Conservation (phyloP, 2,888 invertebrate genomes). For the Leucophenga maculata region DNA sequence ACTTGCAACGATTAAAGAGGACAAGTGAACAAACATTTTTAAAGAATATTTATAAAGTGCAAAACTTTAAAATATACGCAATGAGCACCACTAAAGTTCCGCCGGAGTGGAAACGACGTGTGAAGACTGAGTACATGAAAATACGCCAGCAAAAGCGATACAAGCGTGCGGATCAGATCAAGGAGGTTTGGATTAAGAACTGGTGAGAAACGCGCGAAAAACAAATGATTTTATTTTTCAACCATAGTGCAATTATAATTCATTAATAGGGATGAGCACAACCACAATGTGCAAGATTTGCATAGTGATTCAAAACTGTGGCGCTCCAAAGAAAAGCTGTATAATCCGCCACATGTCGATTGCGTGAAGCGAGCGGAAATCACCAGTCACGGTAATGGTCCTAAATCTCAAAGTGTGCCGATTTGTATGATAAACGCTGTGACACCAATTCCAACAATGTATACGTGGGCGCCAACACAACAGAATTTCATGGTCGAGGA, state of each 20-base stretch:
- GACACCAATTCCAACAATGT: slow-evolving; percentile 95
- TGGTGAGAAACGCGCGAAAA: slow-evolving; percentile 74
- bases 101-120: slow-evolving; percentile 88
- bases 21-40: no score
- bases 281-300: slow-evolving; percentile 75
- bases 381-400: slow-evolving; percentile 79
- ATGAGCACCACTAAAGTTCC: slow-evolving; percentile 59
- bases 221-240: neutral
- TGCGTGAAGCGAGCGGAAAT: slow-evolving; percentile 92
- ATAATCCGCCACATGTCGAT: slow-evolving; percentile 84
- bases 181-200: slow-evolving; percentile 90
- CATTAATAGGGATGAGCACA: slow-evolving; percentile 67
- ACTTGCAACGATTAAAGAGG: no score
- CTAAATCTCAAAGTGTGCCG: slow-evolving; percentile 82
- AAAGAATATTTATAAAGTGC: no score
- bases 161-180: slow-evolving; percentile 93
- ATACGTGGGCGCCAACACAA: slow-evolving; percentile 97
- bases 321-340: slow-evolving; percentile 78
- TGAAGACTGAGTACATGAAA: slow-evolving; percentile 91
- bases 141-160: slow-evolving; percentile 89
- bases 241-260: neutral
- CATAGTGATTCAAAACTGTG: slow-evolving; percentile 80
- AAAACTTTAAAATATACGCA: no score
- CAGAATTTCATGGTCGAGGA: slow-evolving; percentile 99
- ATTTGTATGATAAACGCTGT: slow-evolving; percentile 89